Base-by-base conservation (phyloP, 1,140 invertebrate genomes). In the Brachionus asplanchnoidis region DNA sequence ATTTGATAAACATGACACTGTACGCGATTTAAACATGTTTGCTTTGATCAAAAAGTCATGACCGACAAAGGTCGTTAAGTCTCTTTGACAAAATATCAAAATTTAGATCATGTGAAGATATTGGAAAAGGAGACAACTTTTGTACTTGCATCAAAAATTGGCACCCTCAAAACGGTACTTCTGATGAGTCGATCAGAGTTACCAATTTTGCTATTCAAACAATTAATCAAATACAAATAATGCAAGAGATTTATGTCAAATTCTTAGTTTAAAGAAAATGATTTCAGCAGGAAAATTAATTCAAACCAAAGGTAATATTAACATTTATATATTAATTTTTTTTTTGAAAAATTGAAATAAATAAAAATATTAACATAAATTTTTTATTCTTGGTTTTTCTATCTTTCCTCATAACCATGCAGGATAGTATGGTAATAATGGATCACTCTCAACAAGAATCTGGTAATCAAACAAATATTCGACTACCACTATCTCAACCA, bases 91-190 rank as follows among this genome's bases (percentile, higher is more conserved):
- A 88, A 85, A 88, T 90, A 23, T 88, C 90, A 8, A 91, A 93
- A 85, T 91, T 93, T 65, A 91, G 95, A 68, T 94, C 93, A 3
- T 97, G 95, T 88, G 91, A 92, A 14, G 92, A 95, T 88, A 95
- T 95, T 2, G 94, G 93, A 42, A 95, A 97, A 68, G 94, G 95
- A 87, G 93, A 95, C 0, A 95, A 97, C 89, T 98, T 96, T 96
- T 98, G 96, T 87, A 93, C 95, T 20, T 98, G 96, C 87, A 90
- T 96, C 3, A 91, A 92, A 5, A 96, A 95, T 94, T 87, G 92
- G 86, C 87, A 91, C 85, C 87, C 93, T 1, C 78, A 88, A 44
- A 68, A 86, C 0, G 89, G 88, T 0, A 87, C 91, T 73, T 84
- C 86, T 46, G 90, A 90, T 14, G 11, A n/a, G 66, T 90, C 78